Conservation (phyloP, 2,113 vertebrate species). For the Laticauda colubrina region DNA sequence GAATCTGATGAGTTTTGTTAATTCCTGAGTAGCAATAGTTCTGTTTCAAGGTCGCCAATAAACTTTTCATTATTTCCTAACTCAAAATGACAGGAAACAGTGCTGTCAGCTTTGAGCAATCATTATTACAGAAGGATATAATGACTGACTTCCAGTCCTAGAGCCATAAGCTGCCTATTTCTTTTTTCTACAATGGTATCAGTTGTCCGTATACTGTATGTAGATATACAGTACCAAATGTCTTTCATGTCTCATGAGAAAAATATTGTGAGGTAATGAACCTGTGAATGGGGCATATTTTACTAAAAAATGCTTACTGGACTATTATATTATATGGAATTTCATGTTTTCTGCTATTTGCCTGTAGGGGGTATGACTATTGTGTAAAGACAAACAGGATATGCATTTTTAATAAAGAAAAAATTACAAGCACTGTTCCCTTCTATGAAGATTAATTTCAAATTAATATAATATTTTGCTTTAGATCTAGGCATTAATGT, state of each 20-base stretch:
- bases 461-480: background rate
- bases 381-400: background rate
- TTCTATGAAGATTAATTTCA: background rate
- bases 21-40: background rate
- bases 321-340: background rate
- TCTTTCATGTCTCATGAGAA: background rate
- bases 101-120: background rate
- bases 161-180: background rate
- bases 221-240: background rate
- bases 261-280: background rate
- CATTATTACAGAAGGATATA: background rate
- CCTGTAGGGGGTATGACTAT: background rate
- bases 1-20: background rate
- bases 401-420: background rate
- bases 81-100: background rate
- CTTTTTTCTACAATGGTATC: background rate
- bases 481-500: background rate
- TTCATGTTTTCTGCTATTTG: background rate
- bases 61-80: background rate
- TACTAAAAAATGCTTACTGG: background rate
- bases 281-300: background rate
- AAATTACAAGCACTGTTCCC: background rate
- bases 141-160: background rate
- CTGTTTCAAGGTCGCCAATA: background rate
- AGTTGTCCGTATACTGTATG: background rate